Evolutionary conservation across 2,888 invertebrate species (phyloP).

Genomic region (Mesorhabditis belari): DNA sequence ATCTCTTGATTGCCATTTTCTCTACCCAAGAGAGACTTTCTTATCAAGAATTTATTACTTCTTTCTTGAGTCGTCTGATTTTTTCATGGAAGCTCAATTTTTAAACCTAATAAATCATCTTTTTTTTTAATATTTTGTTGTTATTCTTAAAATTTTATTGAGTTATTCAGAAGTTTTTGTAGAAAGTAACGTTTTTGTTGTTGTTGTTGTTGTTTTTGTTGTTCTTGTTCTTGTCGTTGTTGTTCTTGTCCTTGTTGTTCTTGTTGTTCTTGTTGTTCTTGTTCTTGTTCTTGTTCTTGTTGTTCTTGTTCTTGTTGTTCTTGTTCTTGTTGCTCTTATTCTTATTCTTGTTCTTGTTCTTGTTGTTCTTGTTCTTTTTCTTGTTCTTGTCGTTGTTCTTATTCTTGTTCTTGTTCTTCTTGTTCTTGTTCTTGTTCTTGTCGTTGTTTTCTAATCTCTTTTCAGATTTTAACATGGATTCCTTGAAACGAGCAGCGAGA

Average conservation of each 20-base stretch:
- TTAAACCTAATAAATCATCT: not conserved
- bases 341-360: too few species aligned
- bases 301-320: not conserved
- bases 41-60: not conserved
- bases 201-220: not conserved
- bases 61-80: not conserved
- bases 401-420: constrained; percentile 6
- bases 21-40: too few species aligned
- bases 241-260: not conserved
- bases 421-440: constrained; percentile 7
- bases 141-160: too few species aligned
- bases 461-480: constrained; percentile 9
- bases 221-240: not conserved
- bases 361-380: constrained; percentile 15
- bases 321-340: too few species aligned
- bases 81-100: not conserved
- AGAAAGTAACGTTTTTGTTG: not conserved
- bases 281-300: not conserved
- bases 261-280: not conserved
- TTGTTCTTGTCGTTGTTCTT: constrained; percentile 4
- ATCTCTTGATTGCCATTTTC: too few species aligned
- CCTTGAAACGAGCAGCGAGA: constrained; percentile 10
- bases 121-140: not conserved
- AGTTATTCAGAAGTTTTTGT: too few species aligned
- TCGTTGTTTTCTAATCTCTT: constrained; percentile 1